A percentile compares a stretch with the other conserved stretches of the same genome.
Evolutionary conservation across 2,797 vertebrate genomes (phyloP).

Genomic region (Xenopus petersii): DNA sequence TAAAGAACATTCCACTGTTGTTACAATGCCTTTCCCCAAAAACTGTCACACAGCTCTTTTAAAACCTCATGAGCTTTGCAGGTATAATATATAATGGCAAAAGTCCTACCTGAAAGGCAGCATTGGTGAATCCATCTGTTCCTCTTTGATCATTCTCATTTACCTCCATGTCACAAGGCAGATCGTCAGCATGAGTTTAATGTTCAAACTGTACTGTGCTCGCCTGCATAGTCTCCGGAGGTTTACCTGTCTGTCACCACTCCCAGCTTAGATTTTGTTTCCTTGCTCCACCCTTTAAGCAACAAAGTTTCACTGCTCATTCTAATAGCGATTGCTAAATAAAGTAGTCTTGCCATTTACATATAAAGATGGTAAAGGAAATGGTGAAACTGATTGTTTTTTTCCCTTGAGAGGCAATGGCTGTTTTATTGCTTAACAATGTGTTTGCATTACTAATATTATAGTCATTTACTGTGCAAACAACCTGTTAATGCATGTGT

Average conservation of each 20-base stretch:
- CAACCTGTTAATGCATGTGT: background rate
- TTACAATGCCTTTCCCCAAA: too few relatives aligned
- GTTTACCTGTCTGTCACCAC: constrained; percentile 20
- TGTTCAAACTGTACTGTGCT: background rate
- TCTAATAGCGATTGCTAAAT: constrained; percentile 25
- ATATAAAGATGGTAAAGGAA: constrained; percentile 3
- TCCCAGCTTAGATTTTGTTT: constrained; percentile 17
- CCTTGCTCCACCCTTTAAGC: constrained; percentile 54
- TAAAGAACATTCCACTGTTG: too few relatives aligned
- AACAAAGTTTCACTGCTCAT: constrained; percentile 9
- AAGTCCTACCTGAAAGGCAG: constrained; percentile 64
- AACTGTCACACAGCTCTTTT: too few relatives aligned
- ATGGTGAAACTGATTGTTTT: background rate
- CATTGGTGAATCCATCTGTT: constrained; percentile 51
- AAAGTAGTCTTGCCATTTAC: constrained; percentile 14
- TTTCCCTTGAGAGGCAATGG: background rate
- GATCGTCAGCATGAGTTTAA: constrained; percentile 14
- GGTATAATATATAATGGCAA: too few relatives aligned
- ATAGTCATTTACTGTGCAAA: background rate
- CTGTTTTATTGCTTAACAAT: background rate
- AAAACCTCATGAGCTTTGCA: too few relatives aligned
- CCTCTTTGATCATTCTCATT: background rate
- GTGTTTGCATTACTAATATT: background rate
- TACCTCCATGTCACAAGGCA: constrained; percentile 44
- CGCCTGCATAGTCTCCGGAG: background rate